phyloP scores from a whole-genome alignment of 2,797 vertebrate genomes.

The Dipus sagitta region DNA sequence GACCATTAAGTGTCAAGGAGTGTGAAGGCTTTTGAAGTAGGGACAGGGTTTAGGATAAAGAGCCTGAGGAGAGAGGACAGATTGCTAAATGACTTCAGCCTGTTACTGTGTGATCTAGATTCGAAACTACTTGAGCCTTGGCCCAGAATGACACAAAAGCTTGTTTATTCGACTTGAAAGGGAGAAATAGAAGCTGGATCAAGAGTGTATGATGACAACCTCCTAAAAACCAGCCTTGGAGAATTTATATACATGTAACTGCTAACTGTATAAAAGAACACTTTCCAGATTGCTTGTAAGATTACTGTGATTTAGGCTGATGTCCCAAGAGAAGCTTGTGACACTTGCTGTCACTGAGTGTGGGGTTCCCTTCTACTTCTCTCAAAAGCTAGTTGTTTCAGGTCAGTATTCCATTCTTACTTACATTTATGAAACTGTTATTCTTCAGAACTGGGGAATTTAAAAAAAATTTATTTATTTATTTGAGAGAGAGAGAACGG shows the following conservation, averaged over 20 bases:
- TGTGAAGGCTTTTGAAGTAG: not conserved
- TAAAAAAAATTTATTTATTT: not conserved
- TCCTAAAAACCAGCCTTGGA: not conserved
- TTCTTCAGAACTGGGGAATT: slow-evolving; percentile 39
- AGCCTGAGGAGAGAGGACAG: not conserved
- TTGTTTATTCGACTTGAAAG: slow-evolving; percentile 18
- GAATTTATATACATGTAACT: not conserved
- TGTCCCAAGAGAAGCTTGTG: not conserved
- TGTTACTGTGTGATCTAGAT: not conserved
- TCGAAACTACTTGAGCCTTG: slow-evolving; percentile 33
- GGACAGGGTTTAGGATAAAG: not conserved
- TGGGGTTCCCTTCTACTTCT: not conserved
- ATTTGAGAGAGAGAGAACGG: too few species aligned
- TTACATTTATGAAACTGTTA: not conserved
- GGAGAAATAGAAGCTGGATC: not conserved
- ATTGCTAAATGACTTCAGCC: not conserved
- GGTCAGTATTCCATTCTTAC: not conserved
- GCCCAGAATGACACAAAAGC: not conserved
- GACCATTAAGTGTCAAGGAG: not conserved
- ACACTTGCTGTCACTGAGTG: not conserved
- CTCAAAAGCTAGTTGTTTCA: not conserved
- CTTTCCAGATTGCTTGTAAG: slow-evolving; percentile 23
- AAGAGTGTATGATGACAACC: not conserved
- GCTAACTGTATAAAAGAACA: not conserved
- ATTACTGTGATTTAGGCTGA: not conserved